phyloP scores from a whole-genome alignment of 2,113 vertebrate genomes.

The Lampris megalopsis region DNA sequence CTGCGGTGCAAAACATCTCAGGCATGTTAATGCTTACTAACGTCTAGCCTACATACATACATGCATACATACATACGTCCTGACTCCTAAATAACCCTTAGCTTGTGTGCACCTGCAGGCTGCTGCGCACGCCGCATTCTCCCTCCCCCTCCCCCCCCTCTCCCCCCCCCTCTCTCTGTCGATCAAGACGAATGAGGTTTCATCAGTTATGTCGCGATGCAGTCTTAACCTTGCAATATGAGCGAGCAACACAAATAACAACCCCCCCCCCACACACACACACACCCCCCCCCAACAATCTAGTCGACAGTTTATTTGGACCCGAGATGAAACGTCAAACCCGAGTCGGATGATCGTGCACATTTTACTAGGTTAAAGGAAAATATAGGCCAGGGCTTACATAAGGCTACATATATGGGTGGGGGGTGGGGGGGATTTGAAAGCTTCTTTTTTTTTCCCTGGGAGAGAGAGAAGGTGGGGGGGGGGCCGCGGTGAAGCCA shows the following conservation, averaged over 20 bases:
- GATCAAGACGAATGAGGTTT: too few species aligned
- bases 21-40: slow-evolving; percentile 28
- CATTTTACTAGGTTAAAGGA: slow-evolving; percentile 14
- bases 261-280: too few species aligned
- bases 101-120: slow-evolving; percentile 24
- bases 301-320: slow-evolving; percentile 55
- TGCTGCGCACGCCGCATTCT: too few species aligned
- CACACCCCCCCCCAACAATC: slow-evolving; percentile 56
- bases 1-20: slow-evolving; percentile 20
- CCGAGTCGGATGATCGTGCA: background rate
- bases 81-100: slow-evolving; percentile 41
- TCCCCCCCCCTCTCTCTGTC: slow-evolving; percentile 4
- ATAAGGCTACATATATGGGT: slow-evolving; percentile 61
- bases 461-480: too few species aligned
- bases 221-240: slow-evolving; percentile 64
- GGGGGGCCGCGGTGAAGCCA: slow-evolving; percentile 71
- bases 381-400: slow-evolving; percentile 57
- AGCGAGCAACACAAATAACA: slow-evolving; percentile 47
- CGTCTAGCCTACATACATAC: slow-evolving; percentile 42
- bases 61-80: slow-evolving; percentile 36
- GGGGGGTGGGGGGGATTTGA: slow-evolving; percentile 81
- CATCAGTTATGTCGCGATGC: slow-evolving; percentile 37
- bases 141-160: too few species aligned
- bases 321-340: background rate
- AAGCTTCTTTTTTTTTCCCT: slow-evolving; percentile 83